Base-by-base conservation (phyloP, 2,888 invertebrate species). In the Diaprepes abbreviatus region DNA sequence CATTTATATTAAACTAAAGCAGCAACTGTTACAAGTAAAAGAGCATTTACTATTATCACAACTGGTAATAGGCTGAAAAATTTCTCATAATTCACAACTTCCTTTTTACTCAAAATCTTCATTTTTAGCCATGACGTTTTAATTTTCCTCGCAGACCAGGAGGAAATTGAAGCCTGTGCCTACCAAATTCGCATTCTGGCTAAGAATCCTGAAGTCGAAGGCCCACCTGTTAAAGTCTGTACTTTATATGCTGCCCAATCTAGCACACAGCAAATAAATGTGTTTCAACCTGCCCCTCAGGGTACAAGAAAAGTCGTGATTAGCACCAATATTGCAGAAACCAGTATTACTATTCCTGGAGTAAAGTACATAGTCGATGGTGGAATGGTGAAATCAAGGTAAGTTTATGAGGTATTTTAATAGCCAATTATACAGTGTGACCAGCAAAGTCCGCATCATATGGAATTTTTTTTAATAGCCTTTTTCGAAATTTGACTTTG, bases 251-350 rank as follows among this genome's bases (percentile, higher is more conserved):
- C 97, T 2, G 93, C 96, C 71, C 86, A 98, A 65, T 93, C 97
- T 0, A 91, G 93, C 36, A 86, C 89, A 14, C 94, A 95, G 77
- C 96, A 98, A 85, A 86, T 97, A 79, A 92, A 92, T 80, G 96
- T 95, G 16, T 97, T 97, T 87, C 87, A 89, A 69, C 88, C 89
- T 0, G 87, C 91, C 1, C 90, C 93, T 1, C 84, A 88, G 2
- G 92, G 92, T 67, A 90, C 90, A 14, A 88, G 98, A 62, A 99
- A 98, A 86, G 91, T 98, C 21, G 92, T 99, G 24, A 87, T 99
- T 54, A 92, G 97, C 3, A 99, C 99, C 28, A 99, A 99, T 83
- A 95, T 99, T 73, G 98, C 99, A 0, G 99, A 99, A 86, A 96
- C 98, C 0, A 98, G 98, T 1, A 90, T 99, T 24, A 99, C 98